A percentile compares a stretch with the other conserved stretches of the same genome.
Evolutionary conservation across 2,797 vertebrate genomes (phyloP).

Genomic region (Malacoraja senta): DNA sequence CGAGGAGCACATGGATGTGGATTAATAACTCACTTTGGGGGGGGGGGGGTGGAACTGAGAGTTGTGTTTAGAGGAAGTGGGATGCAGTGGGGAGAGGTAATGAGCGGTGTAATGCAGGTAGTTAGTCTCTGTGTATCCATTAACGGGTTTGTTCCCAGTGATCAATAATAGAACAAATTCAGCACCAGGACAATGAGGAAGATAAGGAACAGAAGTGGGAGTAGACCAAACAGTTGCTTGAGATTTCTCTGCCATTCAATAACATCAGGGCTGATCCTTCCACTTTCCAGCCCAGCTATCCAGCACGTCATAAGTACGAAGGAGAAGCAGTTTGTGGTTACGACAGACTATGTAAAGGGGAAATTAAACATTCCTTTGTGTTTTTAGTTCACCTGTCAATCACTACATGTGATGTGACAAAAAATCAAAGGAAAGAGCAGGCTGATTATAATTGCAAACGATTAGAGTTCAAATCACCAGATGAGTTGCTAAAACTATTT

Average conservation of each 20-base stretch:
- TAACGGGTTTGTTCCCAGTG: background rate
- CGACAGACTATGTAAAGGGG: background rate
- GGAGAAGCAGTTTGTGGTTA: background rate
- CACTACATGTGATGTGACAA: background rate
- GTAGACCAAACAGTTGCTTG: no score
- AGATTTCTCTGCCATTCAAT: no score
- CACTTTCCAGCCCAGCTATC: no score
- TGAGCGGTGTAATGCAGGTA: no score
- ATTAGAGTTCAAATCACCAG: background rate
- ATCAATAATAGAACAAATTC: background rate
- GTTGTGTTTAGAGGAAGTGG: no score
- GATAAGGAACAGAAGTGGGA: no score
- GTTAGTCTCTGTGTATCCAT: no score
- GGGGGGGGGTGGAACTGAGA: no score
- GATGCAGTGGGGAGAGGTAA: no score
- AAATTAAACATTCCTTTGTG: background rate
- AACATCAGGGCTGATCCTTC: no score
- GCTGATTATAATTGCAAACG: background rate
- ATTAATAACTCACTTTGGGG: background rate
- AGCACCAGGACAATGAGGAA: background rate
- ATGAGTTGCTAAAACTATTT: background rate
- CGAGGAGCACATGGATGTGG: background rate
- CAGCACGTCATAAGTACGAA: background rate
- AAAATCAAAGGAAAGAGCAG: background rate
- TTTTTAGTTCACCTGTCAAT: background rate